Evolutionary conservation across 2,797 vertebrate species (phyloP).

Genomic region (Vultur gryphus): DNA sequence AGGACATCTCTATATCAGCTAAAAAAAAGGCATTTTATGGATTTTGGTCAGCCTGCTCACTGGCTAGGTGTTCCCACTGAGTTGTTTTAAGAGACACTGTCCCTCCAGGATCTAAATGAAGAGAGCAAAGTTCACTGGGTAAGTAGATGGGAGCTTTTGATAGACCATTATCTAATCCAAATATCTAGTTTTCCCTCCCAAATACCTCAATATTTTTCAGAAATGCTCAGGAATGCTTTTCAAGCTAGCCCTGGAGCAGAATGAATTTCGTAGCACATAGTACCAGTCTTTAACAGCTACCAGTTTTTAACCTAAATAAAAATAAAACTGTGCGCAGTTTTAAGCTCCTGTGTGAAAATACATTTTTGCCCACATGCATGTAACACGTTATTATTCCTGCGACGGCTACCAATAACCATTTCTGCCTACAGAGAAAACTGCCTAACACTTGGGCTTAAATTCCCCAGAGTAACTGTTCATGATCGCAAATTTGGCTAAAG

Average conservation of each 20-base stretch:
- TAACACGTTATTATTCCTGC: not conserved
- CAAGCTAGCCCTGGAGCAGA: not conserved
- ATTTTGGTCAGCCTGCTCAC: not conserved
- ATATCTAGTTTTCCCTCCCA: not conserved
- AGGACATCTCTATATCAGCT: not conserved
- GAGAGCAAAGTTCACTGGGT: not conserved
- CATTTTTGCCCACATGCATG: not conserved
- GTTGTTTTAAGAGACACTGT: constrained; percentile 5
- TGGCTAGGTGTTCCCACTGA: not conserved
- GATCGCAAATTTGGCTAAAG: constrained; percentile 78
- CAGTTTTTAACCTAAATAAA: not conserved
- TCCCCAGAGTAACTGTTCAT: constrained; percentile 73
- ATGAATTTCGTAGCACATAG: not conserved
- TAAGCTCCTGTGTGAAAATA: not conserved
- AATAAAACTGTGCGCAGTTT: not conserved
- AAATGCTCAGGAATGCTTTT: not conserved
- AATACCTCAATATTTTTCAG: constrained; percentile 25
- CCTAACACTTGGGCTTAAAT: constrained; percentile 59
- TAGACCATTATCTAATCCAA: not conserved
- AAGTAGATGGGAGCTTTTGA: not conserved
- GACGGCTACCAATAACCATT: not conserved
- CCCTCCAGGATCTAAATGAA: not conserved
- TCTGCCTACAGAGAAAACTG: not conserved
- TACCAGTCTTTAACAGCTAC: not conserved
- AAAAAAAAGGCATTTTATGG: not conserved